Evolutionary conservation across 1,140 invertebrate genomes (phyloP), one percentile per base, ranked within the genome.

Genomic region (Diuraphis noxia): DNA sequence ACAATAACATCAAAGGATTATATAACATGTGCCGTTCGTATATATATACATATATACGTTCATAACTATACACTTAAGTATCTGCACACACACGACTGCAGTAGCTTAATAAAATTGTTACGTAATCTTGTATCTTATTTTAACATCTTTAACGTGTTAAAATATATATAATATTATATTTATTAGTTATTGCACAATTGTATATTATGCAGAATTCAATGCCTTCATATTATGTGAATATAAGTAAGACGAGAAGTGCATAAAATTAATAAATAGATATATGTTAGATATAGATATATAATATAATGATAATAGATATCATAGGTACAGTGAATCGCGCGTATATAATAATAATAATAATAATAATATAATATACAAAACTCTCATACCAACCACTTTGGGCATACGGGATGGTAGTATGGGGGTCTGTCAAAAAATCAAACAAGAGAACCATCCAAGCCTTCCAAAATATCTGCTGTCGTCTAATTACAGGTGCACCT

Each of bases 1-100:
- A 79, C n/a, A 72, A 72, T 72, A 72, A 72, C 56, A 34, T 79
- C 77, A 38, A 79, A 79, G 77, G 77, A 79, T 79, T 79, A 79
- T 38, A 79, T 79, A 79, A 79, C 36, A n/a, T n/a, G 21, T 6
- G 8, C 34, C 56, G 77, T 38, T 79, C 19, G 30, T n/a, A 34
- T 72, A 72, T n/a, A 34, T 49, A 49, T 21, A 21, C 13, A 30
- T 56, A 56, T 56, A 56, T 10, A n/a, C 10, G 4, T 17, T 10
- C 10, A 21, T 79, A 36, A 21, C 19, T 79, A 79, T 79, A 79
- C 8, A 79, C 36, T 38, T 23, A 23, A 79, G 77, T 79, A 38
- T 38, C 36, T 79, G 23, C 36, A 38, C 72, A 79, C 7, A 34
- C 34, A 36, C 19, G 21, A 38, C 21, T 2, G 19, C 34, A 23